phyloP scores from a whole-genome alignment of 2,797 vertebrate genomes.

The Poeciliopsis gracilis region DNA sequence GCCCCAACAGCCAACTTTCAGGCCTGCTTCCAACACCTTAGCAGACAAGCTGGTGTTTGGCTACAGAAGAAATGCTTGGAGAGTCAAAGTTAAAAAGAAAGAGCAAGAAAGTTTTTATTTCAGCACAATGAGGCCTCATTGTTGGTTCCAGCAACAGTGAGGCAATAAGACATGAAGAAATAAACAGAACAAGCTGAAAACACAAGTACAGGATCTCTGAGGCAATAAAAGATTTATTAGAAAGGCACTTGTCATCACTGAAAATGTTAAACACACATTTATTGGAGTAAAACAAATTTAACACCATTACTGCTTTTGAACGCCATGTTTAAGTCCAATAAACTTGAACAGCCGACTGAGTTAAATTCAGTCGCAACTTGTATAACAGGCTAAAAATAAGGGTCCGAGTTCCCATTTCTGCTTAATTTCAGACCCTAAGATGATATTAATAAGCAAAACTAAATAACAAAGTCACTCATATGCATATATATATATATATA shows the following conservation, averaged over 20 bases:
- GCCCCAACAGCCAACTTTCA: neutral
- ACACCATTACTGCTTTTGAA: neutral
- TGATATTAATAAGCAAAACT: neutral
- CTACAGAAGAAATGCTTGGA: neutral
- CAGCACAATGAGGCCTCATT: no score
- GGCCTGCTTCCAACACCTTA: constrained; percentile 3
- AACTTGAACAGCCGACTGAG: neutral
- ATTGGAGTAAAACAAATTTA: neutral
- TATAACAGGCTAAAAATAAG: neutral
- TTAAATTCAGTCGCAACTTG: neutral
- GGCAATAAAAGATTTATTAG: constrained; percentile 55
- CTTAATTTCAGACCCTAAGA: neutral
- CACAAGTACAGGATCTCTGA: constrained; percentile 32
- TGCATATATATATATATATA: neutral
- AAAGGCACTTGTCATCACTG: constrained; percentile 26
- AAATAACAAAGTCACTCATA: neutral
- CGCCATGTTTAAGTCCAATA: neutral
- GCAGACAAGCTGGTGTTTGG: neutral
- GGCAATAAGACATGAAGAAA: constrained; percentile 13
- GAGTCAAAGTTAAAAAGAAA: neutral
- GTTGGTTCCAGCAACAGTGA: constrained; percentile 5
- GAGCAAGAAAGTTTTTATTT: neutral
- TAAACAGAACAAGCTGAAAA: constrained; percentile 5
- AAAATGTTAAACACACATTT: constrained; percentile 3
- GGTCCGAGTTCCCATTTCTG: neutral